Percentiles rank a stretch among this genome's conserved stretches.
Evolutionary conservation across 2,888 invertebrate genomes (phyloP).

Genomic region (Malacosoma neustria): DNA sequence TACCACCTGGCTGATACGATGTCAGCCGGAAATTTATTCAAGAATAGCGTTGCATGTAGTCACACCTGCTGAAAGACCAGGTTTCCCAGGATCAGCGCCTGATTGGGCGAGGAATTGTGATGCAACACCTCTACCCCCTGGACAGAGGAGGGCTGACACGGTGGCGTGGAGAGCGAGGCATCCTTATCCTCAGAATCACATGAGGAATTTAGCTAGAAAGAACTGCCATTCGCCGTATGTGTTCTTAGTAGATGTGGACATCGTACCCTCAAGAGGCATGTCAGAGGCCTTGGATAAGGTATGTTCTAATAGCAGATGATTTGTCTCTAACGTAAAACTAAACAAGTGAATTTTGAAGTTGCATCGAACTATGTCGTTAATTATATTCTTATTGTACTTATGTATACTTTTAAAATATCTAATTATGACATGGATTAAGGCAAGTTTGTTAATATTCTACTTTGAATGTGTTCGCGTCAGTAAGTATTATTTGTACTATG

Average conservation of each 20-base stretch:
- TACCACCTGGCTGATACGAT: conserved; percentile 82
- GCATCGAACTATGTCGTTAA: too few relatives aligned
- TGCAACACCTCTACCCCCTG: conserved; percentile 79
- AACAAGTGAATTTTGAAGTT: too few relatives aligned
- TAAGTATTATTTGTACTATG: too few relatives aligned
- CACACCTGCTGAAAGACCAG: conserved; percentile 77
- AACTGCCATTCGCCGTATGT: conserved; percentile 88
- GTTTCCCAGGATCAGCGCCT: conserved; percentile 78
- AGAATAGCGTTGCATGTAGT: conserved; percentile 85
- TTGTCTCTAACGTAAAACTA: too few relatives aligned
- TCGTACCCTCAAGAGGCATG: conserved; percentile 86
- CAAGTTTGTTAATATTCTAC: too few relatives aligned
- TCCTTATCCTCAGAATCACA: conserved; percentile 92
- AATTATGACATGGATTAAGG: too few relatives aligned
- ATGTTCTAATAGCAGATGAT: too few relatives aligned
- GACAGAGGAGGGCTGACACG: conserved; percentile 76
- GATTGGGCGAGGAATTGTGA: conserved; percentile 77
- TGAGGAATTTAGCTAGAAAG: conserved; percentile 89
- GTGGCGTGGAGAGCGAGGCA: conserved; percentile 83
- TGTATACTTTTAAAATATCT: too few relatives aligned
- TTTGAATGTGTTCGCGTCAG: too few relatives aligned
- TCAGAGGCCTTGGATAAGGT: conserved; percentile 78
- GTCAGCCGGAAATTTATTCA: conserved; percentile 82
- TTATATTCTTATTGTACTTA: too few relatives aligned
- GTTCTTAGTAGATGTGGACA: conserved; percentile 91